Base-by-base conservation (phyloP, 2,797 vertebrate genomes). In the Pagetopsis macropterus region DNA sequence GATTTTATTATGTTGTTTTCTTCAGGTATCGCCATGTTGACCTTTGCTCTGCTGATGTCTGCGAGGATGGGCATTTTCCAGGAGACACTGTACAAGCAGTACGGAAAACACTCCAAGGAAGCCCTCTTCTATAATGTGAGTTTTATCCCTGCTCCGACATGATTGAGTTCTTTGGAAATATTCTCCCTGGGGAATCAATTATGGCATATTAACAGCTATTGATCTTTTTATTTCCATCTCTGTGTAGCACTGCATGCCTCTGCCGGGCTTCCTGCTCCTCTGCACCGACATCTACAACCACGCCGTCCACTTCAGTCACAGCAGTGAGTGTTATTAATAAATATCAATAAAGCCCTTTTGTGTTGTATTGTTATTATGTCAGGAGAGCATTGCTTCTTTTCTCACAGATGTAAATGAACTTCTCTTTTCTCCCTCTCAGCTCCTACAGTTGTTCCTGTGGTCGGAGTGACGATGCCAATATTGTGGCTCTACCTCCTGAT, bases 61-160 rank as follows among this genome's bases (percentile, higher is more conserved):
- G 98, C 98, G 1, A 94, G 97, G 82, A 99, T 99, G 98, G 98
- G 98, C 0, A 97, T 99, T 84, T 99, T 99, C 89, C 98, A 99
- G 79, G 98, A 99, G 90, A 99, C 83, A 0, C 86, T 99, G 3
- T 99, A 99, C 84, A 95, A 96, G 80, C 77, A 94, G 73, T 97
- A 96, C 16, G 97, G 97, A 27, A 99, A 99, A 70, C 96, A 98
- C 89, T 96, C 97, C 52, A 98, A 97, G 72, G 97, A 99, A 75
- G 97, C 97, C 4, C 93, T 99, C 33, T 99, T 98, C 87, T 99
- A 99, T 85, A 99, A 99, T 1, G 98, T 99, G 89, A 96, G 93
- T 82, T 21, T 54, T 14, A 5, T 44, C 51, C 49, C 15, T 56
- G 93, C 43, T 9, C 54, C 23, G 14, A 31, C 3, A 49, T 19